phyloP scores from a whole-genome alignment of 2,888 invertebrate genomes.

The Hesperia comma region DNA sequence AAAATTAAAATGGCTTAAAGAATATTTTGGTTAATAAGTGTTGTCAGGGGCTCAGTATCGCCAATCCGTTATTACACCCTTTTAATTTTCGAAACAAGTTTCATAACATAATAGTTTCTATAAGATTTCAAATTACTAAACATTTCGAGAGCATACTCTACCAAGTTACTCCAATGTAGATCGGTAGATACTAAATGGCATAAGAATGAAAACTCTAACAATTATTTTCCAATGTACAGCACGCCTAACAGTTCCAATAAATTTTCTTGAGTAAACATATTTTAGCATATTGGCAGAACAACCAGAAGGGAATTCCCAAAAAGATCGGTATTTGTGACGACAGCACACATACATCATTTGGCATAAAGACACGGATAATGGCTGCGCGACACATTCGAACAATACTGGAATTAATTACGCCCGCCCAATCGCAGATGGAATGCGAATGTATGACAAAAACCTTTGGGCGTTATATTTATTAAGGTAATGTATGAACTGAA shows the following conservation, averaged over 20 bases:
- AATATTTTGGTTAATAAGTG: too few relatives aligned
- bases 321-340: conserved; percentile 25
- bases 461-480: conserved; percentile 31
- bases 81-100: too few relatives aligned
- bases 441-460: conserved; percentile 37
- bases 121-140: too few relatives aligned
- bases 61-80: too few relatives aligned
- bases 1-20: too few relatives aligned
- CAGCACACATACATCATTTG: conserved; percentile 33
- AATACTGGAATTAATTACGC: conserved; percentile 65
- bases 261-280: conserved; percentile 7
- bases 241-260: neutral
- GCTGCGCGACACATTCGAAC: conserved; percentile 45
- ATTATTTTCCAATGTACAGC: too few relatives aligned
- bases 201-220: too few relatives aligned
- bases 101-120: too few relatives aligned
- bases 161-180: too few relatives aligned
- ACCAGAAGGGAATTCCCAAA: conserved; percentile 18
- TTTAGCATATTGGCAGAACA: conserved; percentile 13
- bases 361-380: conserved; percentile 35
- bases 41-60: too few relatives aligned
- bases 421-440: conserved; percentile 49
- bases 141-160: too few relatives aligned
- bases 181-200: too few relatives aligned
- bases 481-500: conserved; percentile 33